phyloP scores from a whole-genome alignment of 2,113 vertebrate species.

The Nesospiza acunhae region DNA sequence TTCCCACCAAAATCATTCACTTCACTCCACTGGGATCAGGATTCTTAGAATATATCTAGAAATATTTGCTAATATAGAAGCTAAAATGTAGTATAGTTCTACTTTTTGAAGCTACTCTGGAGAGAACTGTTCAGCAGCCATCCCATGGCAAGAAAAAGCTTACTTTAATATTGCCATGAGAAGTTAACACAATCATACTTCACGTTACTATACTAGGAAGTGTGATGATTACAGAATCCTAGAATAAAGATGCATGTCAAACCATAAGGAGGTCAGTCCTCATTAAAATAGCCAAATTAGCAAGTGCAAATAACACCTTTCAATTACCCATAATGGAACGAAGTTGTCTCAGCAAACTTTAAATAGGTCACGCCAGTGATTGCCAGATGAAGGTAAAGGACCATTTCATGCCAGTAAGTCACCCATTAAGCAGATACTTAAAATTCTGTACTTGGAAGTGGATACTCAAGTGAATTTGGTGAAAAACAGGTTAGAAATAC shows the following conservation, averaged over 20 bases:
- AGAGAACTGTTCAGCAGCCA: neutral
- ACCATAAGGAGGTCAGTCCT: neutral
- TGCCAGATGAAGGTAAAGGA: neutral
- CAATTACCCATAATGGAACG: neutral
- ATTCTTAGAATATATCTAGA: neutral
- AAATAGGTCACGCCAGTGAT: neutral
- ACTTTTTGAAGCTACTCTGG: neutral
- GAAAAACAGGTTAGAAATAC: neutral
- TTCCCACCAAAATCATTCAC: neutral
- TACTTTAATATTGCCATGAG: neutral
- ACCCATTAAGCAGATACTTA: neutral
- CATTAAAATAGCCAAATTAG: neutral
- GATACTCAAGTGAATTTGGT: neutral
- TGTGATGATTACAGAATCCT: neutral
- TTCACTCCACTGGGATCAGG: neutral
- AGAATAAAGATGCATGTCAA: neutral
- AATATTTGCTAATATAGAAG: neutral
- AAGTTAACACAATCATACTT: neutral
- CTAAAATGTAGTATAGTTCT: neutral
- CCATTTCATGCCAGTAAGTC: neutral
- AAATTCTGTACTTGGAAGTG: neutral
- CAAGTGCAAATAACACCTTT: neutral
- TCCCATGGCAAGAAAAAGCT: neutral
- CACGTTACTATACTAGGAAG: neutral
- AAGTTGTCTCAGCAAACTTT: neutral